These are phyloP conservation scores for Standfussiana lucernea DNA, from an alignment of 2,888 invertebrate genomes.

Conservation along the genomic window DNA sequence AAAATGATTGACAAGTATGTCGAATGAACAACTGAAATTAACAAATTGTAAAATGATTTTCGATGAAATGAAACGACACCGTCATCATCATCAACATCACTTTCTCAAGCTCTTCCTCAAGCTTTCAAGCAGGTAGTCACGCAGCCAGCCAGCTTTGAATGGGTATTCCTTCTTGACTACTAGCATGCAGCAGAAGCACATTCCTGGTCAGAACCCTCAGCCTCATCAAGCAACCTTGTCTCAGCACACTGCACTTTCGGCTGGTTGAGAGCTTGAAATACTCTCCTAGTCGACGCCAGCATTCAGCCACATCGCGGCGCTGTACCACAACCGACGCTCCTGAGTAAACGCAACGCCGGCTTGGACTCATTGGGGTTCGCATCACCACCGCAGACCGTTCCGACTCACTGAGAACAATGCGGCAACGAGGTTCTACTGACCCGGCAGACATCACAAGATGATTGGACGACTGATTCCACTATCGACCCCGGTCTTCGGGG, in stretches of 20 bases:
- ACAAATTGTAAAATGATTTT: too few relatives aligned
- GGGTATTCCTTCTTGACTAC: background rate
- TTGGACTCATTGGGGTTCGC: too few relatives aligned
- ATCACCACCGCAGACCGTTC: too few relatives aligned
- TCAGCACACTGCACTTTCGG: background rate
- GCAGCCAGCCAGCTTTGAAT: background rate
- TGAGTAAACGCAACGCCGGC: too few relatives aligned
- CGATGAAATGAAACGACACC: background rate
- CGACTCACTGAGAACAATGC: too few relatives aligned
- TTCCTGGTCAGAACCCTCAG: background rate
- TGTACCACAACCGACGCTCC: background rate
- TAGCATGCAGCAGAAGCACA: background rate
- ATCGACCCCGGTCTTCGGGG: too few relatives aligned
- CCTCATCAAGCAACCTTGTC: background rate
- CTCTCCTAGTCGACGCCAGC: background rate
- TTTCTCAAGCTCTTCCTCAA: background rate
- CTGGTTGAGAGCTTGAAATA: too few relatives aligned
- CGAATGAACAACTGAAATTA: too few relatives aligned
- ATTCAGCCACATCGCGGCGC: background rate
- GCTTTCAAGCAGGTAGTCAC: background rate
- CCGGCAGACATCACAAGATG: too few relatives aligned
- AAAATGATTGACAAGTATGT: too few relatives aligned
- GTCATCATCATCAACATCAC: background rate
- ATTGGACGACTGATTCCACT: too few relatives aligned
- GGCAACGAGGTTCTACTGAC: too few relatives aligned